Conservation (phyloP, 2,113 vertebrate genomes). For the Rhinoderma darwinii region DNA sequence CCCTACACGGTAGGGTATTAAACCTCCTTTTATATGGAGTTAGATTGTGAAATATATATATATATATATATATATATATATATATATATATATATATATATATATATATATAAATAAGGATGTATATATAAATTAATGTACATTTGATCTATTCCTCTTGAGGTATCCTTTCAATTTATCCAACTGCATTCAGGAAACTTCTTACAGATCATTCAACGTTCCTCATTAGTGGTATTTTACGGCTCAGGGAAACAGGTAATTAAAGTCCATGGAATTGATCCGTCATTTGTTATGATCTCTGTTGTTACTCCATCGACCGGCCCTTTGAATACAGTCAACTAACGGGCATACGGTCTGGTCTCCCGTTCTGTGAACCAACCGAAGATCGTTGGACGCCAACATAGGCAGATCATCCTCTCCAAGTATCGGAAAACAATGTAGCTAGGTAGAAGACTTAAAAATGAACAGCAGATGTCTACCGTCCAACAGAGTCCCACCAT, state of each 20-base stretch:
- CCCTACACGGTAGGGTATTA: slow-evolving; percentile 62
- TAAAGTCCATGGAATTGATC: slow-evolving; percentile 24
- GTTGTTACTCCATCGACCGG: background rate
- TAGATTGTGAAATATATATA: slow-evolving; percentile 57
- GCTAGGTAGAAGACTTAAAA: slow-evolving; percentile 45
- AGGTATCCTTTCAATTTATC: slow-evolving; percentile 51
- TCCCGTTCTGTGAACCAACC: background rate
- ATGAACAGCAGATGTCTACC: slow-evolving; percentile 7
- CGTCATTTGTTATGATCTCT: background rate
- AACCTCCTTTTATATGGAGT: slow-evolving; percentile 59
- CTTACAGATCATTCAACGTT: background rate
- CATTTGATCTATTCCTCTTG: slow-evolving; percentile 55
- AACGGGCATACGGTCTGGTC: background rate
- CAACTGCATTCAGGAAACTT: slow-evolving; percentile 24
- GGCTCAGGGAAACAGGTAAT: slow-evolving; percentile 56
- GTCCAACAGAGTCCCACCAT: background rate
- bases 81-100: slow-evolving; percentile 58
- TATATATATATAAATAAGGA: too few relatives aligned
- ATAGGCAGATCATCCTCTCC: background rate
- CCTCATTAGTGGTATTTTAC: slow-evolving; percentile 3
- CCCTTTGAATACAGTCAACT: background rate
- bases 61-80: slow-evolving; percentile 46
- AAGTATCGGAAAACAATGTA: slow-evolving; percentile 9
- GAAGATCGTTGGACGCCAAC: background rate
- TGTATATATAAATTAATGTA: slow-evolving; percentile 61